Evolutionary conservation across 2,113 vertebrate species (phyloP).

Genomic region (Thalassoma bifasciatum): DNA sequence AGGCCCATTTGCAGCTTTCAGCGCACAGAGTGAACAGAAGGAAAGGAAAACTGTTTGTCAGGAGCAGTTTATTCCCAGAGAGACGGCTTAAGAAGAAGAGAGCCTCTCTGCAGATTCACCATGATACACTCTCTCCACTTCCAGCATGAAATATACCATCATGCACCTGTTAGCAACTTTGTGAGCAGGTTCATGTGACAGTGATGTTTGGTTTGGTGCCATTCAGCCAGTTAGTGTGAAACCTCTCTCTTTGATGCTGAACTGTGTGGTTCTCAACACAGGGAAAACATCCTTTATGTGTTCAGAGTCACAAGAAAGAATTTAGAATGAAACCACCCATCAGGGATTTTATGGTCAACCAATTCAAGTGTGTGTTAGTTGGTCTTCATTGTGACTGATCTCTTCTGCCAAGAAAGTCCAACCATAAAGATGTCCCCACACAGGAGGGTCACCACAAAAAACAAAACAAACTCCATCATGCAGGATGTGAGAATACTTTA

Average conservation of each 20-base stretch:
- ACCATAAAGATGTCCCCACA: too few relatives aligned
- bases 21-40: not conserved
- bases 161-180: slow-evolving; percentile 5
- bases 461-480: too few relatives aligned
- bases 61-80: not conserved
- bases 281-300: too few relatives aligned
- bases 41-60: not conserved
- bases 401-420: too few relatives aligned
- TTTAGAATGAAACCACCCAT: too few relatives aligned
- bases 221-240: not conserved
- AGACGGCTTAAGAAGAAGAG: not conserved
- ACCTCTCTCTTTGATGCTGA: not conserved
- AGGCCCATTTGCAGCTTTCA: slow-evolving; percentile 8
- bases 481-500: too few relatives aligned
- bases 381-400: too few relatives aligned
- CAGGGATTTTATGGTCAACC: too few relatives aligned
- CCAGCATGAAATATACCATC: not conserved
- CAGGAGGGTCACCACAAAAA: too few relatives aligned
- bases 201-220: not conserved
- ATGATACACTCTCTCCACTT: slow-evolving; percentile 11
- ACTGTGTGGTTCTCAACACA: too few relatives aligned
- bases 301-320: too few relatives aligned
- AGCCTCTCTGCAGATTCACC: slow-evolving; percentile 3
- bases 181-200: not conserved
- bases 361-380: too few relatives aligned